These are phyloP conservation scores for Larimichthys crocea DNA, from an alignment of 2,113 vertebrate species.

Conservation along the genomic window DNA sequence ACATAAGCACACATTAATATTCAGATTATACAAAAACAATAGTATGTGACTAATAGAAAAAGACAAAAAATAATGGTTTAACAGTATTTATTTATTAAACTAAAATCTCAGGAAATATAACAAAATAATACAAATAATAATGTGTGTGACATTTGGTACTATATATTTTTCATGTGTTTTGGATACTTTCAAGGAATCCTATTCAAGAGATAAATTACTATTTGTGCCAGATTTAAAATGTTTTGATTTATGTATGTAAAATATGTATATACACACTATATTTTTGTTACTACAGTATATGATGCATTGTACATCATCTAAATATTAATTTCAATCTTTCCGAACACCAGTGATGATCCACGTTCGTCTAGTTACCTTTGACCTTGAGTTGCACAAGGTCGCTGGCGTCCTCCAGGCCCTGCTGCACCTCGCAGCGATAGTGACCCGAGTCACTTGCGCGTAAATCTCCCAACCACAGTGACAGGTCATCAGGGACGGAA, in stretches of 20 bases:
- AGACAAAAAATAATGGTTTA: no score
- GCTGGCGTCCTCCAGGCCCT: constrained; percentile 92
- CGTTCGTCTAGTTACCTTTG: constrained; percentile 87
- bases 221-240: no score
- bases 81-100: no score
- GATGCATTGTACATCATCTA: no score
- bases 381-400: constrained; percentile 89
- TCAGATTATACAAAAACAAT: neutral
- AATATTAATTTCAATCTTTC: neutral
- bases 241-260: no score
- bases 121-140: no score
- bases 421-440: constrained; percentile 95
- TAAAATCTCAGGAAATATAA: no score
- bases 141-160: no score
- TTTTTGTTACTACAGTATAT: neutral
- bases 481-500: constrained; percentile 84
- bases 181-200: no score
- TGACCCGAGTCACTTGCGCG: constrained; percentile 91
- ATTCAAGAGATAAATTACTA: no score
- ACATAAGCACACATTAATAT: neutral
- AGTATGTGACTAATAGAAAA: neutral
- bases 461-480: constrained; percentile 88
- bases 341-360: neutral
- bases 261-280: no score
- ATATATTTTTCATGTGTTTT: no score